phyloP scores from a whole-genome alignment of 2,888 invertebrate genomes.

The Rhabditoides inermis region DNA sequence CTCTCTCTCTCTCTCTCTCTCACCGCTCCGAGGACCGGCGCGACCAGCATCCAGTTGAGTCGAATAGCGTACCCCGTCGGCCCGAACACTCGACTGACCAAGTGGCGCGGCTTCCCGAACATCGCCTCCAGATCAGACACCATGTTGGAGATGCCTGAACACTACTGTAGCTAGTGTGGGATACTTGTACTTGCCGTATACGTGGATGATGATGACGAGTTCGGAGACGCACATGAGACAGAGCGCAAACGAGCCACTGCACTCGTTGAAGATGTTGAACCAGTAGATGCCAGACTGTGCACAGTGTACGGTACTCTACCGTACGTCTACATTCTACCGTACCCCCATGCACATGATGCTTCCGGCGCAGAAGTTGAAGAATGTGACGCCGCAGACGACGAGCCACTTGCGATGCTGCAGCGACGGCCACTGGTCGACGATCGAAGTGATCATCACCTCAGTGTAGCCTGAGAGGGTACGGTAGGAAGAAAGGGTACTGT shows the following conservation, averaged over 20 bases:
- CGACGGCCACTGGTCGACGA: neutral
- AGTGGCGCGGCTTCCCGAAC: neutral
- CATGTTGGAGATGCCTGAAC: neutral
- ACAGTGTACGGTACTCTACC: neutral
- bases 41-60: neutral
- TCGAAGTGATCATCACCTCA: neutral
- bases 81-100: neutral
- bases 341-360: neutral
- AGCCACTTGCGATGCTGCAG: neutral
- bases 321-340: neutral
- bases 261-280: conserved; percentile 8
- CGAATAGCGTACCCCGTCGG: neutral
- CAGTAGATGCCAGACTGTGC: conserved; percentile 3
- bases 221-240: neutral
- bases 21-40: neutral
- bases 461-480: neutral
- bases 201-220: conserved; percentile 5
- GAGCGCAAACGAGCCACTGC: conserved; percentile 1
- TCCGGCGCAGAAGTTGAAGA: neutral
- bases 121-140: neutral
- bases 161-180: no score
- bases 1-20: neutral
- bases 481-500: no score
- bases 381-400: neutral
- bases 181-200: neutral